Conservation (phyloP, 92 coral and sea anemone genomes). For the Actinostola sp. region DNA sequence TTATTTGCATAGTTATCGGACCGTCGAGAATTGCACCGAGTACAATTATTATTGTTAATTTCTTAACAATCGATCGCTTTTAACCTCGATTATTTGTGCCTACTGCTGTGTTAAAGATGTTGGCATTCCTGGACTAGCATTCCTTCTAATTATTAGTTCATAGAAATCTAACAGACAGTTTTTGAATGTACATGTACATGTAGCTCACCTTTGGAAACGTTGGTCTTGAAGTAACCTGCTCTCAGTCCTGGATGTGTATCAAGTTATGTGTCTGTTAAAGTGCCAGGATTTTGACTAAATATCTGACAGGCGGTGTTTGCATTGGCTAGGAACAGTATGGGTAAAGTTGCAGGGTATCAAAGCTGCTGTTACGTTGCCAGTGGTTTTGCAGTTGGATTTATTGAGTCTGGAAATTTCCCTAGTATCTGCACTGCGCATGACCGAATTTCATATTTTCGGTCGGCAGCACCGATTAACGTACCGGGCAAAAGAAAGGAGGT, state of each 20-base stretch:
- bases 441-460: background rate
- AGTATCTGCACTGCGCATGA: conserved; percentile 2
- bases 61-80: too few relatives aligned
- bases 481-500: background rate
- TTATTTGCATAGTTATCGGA: too few relatives aligned
- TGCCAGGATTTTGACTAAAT: background rate
- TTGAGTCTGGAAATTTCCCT: background rate
- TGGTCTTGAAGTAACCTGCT: background rate
- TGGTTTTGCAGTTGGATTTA: background rate
- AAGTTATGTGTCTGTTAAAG: background rate
- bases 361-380: background rate
- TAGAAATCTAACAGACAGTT: too few relatives aligned
- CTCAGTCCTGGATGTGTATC: background rate
- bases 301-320: background rate
- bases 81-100: too few relatives aligned
- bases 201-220: background rate
- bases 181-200: too few relatives aligned
- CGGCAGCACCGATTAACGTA: background rate
- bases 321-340: background rate
- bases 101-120: too few relatives aligned
- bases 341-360: background rate
- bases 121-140: too few relatives aligned
- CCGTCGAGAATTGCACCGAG: too few relatives aligned
- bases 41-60: too few relatives aligned
- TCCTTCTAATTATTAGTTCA: too few relatives aligned